phyloP scores from a whole-genome alignment of 2,797 vertebrate species.

The Pelobates cultripes region DNA sequence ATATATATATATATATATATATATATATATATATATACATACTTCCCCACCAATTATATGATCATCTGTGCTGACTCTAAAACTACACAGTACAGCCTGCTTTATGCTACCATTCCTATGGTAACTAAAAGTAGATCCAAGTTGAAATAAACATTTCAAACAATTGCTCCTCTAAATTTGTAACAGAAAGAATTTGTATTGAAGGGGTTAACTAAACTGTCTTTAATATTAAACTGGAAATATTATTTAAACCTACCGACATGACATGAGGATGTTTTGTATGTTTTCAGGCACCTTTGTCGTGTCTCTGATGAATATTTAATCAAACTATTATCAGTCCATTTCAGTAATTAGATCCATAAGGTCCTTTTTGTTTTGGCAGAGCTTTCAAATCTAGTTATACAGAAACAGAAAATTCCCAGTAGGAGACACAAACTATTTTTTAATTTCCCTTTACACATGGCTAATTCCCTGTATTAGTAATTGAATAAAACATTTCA shows the following conservation, averaged over 20 bases:
- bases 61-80: too few species aligned
- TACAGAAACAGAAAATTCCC: constrained; percentile 12
- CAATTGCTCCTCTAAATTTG: too few species aligned
- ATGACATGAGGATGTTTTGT: background rate
- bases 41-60: too few species aligned
- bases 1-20: too few species aligned
- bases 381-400: constrained; percentile 13
- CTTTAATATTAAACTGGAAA: background rate
- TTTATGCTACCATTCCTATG: too few species aligned
- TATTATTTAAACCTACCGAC: background rate
- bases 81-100: too few species aligned
- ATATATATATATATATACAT: too few species aligned
- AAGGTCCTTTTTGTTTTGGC: constrained; percentile 12
- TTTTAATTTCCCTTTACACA: constrained; percentile 14
- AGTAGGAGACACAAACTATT: background rate
- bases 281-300: background rate
- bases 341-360: constrained; percentile 33
- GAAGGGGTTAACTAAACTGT: too few species aligned
- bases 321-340: constrained; percentile 24
- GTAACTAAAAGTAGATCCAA: too few species aligned
- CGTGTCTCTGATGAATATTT: constrained; percentile 39
- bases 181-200: too few species aligned
- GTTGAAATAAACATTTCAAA: too few species aligned
- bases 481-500: constrained; percentile 21
- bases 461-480: constrained; percentile 5